phyloP scores from a whole-genome alignment of 2,888 invertebrate species.

The Meganola albula region DNA sequence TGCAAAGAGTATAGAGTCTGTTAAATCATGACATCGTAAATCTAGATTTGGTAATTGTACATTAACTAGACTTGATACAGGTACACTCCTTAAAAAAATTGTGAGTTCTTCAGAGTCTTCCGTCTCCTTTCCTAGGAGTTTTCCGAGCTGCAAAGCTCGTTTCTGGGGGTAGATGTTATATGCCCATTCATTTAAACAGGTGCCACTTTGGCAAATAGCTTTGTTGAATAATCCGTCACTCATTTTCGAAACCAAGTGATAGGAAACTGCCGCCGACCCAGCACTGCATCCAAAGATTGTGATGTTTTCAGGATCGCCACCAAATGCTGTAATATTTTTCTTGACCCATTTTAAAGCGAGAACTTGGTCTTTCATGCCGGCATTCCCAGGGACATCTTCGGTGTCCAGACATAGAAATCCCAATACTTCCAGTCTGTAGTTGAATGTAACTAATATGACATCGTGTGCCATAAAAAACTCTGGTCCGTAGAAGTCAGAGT shows the following conservation, averaged over 20 bases:
- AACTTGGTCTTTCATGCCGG: constrained; percentile 70
- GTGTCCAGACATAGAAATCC: constrained; percentile 67
- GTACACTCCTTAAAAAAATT: constrained; percentile 47
- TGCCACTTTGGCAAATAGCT: constrained; percentile 72
- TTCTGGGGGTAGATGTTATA: constrained; percentile 50
- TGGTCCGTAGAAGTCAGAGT: constrained; percentile 68
- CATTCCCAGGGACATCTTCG: constrained; percentile 68
- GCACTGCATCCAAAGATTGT: constrained; percentile 73
- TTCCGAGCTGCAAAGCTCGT: constrained; percentile 64
- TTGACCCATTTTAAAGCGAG: constrained; percentile 71
- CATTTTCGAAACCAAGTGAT: constrained; percentile 62
- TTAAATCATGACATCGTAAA: constrained; percentile 41
- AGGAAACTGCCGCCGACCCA: constrained; percentile 56
- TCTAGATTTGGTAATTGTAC: constrained; percentile 50
- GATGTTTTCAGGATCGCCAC: constrained; percentile 59
- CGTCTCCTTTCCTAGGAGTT: constrained; percentile 57
- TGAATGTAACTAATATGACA: constrained; percentile 63
- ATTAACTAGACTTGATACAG: constrained; percentile 48
- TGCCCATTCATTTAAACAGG: constrained; percentile 65
- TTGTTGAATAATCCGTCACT: constrained; percentile 62
- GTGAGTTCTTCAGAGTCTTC: constrained; percentile 52
- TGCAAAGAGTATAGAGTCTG: constrained; percentile 55
- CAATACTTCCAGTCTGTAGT: constrained; percentile 68
- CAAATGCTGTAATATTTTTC: constrained; percentile 58
- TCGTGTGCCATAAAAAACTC: constrained; percentile 66